phyloP scores from a whole-genome alignment of 2,888 invertebrate genomes.

The Gibbula magus region DNA sequence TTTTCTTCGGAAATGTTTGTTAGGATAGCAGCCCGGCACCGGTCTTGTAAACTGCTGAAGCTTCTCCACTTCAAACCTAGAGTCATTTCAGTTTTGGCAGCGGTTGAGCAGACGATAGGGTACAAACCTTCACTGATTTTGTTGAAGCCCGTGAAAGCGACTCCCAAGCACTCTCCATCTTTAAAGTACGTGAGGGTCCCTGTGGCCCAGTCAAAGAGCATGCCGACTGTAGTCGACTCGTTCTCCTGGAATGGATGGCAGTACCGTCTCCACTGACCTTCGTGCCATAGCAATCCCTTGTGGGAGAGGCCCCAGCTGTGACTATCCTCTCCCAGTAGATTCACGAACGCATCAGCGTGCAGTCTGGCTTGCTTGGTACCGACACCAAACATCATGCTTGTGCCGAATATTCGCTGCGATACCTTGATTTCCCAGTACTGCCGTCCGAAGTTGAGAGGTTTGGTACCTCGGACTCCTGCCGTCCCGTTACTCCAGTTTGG shows the following conservation, averaged over 20 bases:
- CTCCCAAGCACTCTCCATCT: conserved; percentile 82
- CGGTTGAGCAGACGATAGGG: conserved; percentile 84
- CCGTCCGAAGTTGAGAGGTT: conserved; percentile 79
- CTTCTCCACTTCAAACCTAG: conserved; percentile 80
- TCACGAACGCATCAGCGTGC: conserved; percentile 83
- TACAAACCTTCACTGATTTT: conserved; percentile 80
- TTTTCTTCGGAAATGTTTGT: conserved; percentile 77
- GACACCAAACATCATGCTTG: conserved; percentile 86
- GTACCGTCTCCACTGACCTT: conserved; percentile 80
- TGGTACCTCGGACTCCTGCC: conserved; percentile 82
- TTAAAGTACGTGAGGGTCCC: conserved; percentile 85
- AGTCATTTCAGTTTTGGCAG: conserved; percentile 85
- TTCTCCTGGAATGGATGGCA: conserved; percentile 84
- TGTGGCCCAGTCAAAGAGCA: conserved; percentile 81
- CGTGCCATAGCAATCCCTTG: conserved; percentile 84
- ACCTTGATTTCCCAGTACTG: conserved; percentile 82
- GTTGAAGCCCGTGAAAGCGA: conserved; percentile 82
- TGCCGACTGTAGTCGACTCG: conserved; percentile 81
- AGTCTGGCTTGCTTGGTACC: conserved; percentile 79
- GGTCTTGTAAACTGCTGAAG: conserved; percentile 83
- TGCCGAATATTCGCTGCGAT: conserved; percentile 83
- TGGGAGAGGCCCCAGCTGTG: conserved; percentile 85
- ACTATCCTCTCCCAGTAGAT: conserved; percentile 83
- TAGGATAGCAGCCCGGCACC: conserved; percentile 78
- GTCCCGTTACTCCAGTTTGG: conserved; percentile 87